A percentile compares a stretch with the other conserved stretches of the same genome.
These are phyloP conservation scores for Chironomus striatipennis DNA, from an alignment of 1,140 invertebrate genomes.

Conservation along the genomic window DNA sequence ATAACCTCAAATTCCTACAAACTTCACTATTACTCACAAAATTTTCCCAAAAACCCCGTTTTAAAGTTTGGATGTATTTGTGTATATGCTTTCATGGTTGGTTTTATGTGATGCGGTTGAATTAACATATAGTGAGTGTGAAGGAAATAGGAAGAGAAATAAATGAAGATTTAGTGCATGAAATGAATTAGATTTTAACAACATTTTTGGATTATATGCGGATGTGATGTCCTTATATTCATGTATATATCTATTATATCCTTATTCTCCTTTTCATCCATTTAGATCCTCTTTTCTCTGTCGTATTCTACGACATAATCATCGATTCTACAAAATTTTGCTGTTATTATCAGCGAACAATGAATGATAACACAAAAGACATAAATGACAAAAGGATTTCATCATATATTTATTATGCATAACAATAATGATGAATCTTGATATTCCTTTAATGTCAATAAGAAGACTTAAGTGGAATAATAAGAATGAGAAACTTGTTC, in stretches of 20 bases:
- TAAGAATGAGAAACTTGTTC: too few relatives aligned
- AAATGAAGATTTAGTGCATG: constrained; percentile 14
- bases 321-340: too few relatives aligned
- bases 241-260: not conserved
- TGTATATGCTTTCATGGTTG: not conserved
- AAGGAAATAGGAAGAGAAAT: not conserved
- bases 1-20: too few relatives aligned
- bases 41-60: not conserved
- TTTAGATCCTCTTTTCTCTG: not conserved
- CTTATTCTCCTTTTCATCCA: not conserved
- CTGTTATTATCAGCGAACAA: too few relatives aligned
- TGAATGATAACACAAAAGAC: too few relatives aligned
- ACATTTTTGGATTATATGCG: not conserved
- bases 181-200: constrained; percentile 14
- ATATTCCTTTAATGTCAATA: not conserved
- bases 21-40: too few relatives aligned
- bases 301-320: too few relatives aligned
- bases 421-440: not conserved
- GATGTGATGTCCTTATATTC: too few relatives aligned
- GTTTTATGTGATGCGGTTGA: not conserved
- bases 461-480: not conserved
- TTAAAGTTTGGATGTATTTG: not conserved
- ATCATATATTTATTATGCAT: too few relatives aligned
- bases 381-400: too few relatives aligned
- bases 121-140: constrained; percentile 4